A percentile compares a stretch with the other conserved stretches of the same genome.
Evolutionary conservation across 1,140 invertebrate species (phyloP).

Genomic region (Caenorhabditis elegans): WBcel235 BX284604.4:9454501-9455000

Average conservation of each 20-base stretch:
- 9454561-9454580: constrained; percentile 57
- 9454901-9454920: not conserved
- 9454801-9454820: constrained; percentile 21
- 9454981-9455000: constrained; percentile 56
- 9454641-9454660: constrained; percentile 21
- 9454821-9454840: not conserved
- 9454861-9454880: constrained; percentile 9
- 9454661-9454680: not conserved
- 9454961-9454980: constrained; percentile 65
- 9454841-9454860: constrained; percentile 1
- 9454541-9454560: constrained; percentile 44
- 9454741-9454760: not conserved
- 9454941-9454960: not conserved
- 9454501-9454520: not conserved
- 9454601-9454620: constrained; percentile 31
- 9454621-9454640: constrained; percentile 16
- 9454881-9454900: constrained; percentile 5
- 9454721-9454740: not conserved
- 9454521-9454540: constrained; percentile 36
- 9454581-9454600: constrained; percentile 58
- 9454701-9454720: constrained; percentile 9
- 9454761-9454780: constrained; percentile 25
- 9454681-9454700: constrained; percentile 41
- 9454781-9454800: not conserved
- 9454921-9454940: not conserved